These are phyloP conservation scores for Orycteropus afer DNA, from an alignment of 2,113 vertebrate species.

Conservation along the genomic window DNA sequence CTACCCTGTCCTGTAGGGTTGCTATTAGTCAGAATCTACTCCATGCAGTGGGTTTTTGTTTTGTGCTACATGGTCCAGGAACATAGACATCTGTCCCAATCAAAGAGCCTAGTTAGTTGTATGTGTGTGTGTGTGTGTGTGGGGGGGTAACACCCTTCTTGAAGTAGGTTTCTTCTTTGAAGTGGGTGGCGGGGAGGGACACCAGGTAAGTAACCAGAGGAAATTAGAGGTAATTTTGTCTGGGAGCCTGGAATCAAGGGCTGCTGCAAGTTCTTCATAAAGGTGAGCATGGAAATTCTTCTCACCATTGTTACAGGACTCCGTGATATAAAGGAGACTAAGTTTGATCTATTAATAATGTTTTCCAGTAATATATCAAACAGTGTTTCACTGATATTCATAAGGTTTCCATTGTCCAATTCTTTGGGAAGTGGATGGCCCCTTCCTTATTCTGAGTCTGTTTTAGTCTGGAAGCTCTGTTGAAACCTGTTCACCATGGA, in stretches of 20 bases:
- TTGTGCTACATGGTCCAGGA: no score
- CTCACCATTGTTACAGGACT: not conserved
- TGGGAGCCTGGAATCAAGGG: not conserved
- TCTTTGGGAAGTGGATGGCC: no score
- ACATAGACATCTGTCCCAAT: fast-evolving
- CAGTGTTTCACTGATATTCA: no score
- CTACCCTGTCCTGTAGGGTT: no score
- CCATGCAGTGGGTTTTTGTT: no score
- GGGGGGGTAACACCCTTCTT: not conserved
- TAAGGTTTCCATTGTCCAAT: no score
- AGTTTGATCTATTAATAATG: not conserved
- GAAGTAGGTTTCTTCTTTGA: not conserved
- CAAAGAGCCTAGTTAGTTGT: not conserved
- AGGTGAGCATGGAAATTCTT: not conserved
- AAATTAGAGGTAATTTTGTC: not conserved
- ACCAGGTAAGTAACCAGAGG: not conserved
- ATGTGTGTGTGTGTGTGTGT: no score
- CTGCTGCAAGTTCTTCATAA: not conserved
- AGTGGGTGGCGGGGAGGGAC: not conserved
- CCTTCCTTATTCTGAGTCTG: no score
- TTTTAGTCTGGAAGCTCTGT: no score
- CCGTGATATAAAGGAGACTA: not conserved
- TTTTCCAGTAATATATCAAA: no score
- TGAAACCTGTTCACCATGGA: no score
- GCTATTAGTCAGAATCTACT: no score